Percentiles rank a stretch among this genome's conserved stretches.
These are phyloP conservation scores for fruit fly (Drosophila melanogaster) DNA, from an alignment of 1,140 invertebrate species.

Conservation along the genomic window Release_6_plus_ISO1_MT NC_004354.4:3690001-3690500, in stretches of 20 bases:
- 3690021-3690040: slow-evolving; percentile 60
- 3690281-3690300: background rate
- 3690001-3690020: slow-evolving; percentile 48
- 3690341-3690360: background rate
- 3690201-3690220: slow-evolving; percentile 8
- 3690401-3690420: slow-evolving; percentile 24
- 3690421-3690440: slow-evolving; percentile 8
- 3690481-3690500: slow-evolving; percentile 8
- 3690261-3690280: background rate
- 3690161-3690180: slow-evolving; percentile 12
- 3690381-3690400: slow-evolving; percentile 12
- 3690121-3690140: slow-evolving; percentile 2
- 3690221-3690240: background rate
- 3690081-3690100: slow-evolving; percentile 10
- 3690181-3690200: slow-evolving; percentile 1
- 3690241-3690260: background rate
- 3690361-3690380: background rate
- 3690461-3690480: slow-evolving; percentile 26
- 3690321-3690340: background rate
- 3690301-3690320: background rate
- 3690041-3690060: slow-evolving; percentile 45
- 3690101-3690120: slow-evolving; percentile 8
- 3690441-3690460: slow-evolving; percentile 51
- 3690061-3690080: background rate
- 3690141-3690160: slow-evolving; percentile 6